Percentiles rank a stretch among this genome's conserved stretches.
Evolutionary conservation across 2,113 vertebrate species (phyloP).

Genomic region (Capreolus pygargus): DNA sequence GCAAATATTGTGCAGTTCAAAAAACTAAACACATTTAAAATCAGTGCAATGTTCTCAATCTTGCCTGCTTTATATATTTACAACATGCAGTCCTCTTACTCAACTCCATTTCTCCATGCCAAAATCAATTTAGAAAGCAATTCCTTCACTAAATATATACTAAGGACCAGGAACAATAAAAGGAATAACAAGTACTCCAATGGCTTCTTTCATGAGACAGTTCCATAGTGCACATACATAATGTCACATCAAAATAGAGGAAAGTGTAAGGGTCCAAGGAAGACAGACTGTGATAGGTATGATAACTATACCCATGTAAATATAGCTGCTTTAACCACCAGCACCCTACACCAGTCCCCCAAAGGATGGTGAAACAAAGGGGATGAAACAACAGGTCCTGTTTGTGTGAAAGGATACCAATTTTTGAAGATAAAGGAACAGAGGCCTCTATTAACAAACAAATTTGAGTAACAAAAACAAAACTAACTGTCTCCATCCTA

Average conservation of each 20-base stretch:
- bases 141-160: conserved; percentile 3
- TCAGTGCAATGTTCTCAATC: not conserved
- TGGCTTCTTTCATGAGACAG: conserved; percentile 26
- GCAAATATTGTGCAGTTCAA: conserved; percentile 30
- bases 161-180: conserved; percentile 42
- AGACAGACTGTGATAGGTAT: not conserved
- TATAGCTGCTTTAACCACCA: not conserved
- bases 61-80: conserved; percentile 17
- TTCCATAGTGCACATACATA: not conserved
- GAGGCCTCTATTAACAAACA: conserved; percentile 11
- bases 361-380: not conserved
- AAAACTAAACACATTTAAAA: conserved; percentile 21
- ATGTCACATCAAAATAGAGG: conserved; percentile 30
- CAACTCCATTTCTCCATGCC: not conserved
- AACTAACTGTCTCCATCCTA: not conserved
- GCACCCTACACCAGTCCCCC: not conserved
- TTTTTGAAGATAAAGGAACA: not conserved
- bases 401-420: not conserved
- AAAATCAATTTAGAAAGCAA: conserved; percentile 45
- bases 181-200: conserved; percentile 2
- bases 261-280: not conserved
- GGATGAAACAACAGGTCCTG: not conserved
- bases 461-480: conserved; percentile 24
- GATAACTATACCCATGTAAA: not conserved
- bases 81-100: not conserved